Percentiles rank a stretch among this genome's conserved stretches.
Evolutionary conservation across 2,113 vertebrate species (phyloP).

Genomic region (Ophiodon elongatus): DNA sequence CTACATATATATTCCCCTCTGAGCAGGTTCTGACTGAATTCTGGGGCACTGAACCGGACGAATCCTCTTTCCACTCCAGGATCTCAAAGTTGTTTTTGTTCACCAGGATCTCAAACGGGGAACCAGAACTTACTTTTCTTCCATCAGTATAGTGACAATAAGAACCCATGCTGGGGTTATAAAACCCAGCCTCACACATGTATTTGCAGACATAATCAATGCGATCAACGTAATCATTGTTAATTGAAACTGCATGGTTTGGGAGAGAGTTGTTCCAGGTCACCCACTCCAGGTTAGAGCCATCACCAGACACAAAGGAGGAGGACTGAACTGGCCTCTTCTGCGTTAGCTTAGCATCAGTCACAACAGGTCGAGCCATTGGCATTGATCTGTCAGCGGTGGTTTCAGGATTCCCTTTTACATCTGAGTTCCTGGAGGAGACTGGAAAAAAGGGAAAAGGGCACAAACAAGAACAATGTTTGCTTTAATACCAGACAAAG

Average conservation of each 20-base stretch:
- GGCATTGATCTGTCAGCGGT: neutral
- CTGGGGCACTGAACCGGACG: neutral
- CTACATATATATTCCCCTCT: neutral
- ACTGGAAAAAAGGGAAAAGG: neutral
- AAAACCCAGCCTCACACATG: conserved; percentile 5
- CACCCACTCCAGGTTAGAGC: neutral
- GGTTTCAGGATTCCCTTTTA: neutral
- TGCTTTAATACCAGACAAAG: neutral
- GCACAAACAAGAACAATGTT: neutral
- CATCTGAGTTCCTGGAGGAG: neutral
- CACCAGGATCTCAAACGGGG: conserved; percentile 10
- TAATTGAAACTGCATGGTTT: neutral
- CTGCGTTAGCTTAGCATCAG: neutral
- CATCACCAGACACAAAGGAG: neutral
- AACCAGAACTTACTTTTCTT: neutral
- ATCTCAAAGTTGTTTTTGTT: conserved; percentile 29
- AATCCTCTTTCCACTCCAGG: conserved; percentile 18
- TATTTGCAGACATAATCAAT: conserved; percentile 12
- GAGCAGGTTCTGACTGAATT: conserved; percentile 9
- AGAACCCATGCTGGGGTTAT: neutral
- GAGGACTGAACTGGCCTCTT: neutral
- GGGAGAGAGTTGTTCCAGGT: neutral
- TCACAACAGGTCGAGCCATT: neutral
- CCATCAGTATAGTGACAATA: neutral
- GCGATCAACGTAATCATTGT: neutral